These are phyloP conservation scores for Colletes collaris DNA, from an alignment of 2,888 invertebrate genomes.

Conservation along the genomic window DNA sequence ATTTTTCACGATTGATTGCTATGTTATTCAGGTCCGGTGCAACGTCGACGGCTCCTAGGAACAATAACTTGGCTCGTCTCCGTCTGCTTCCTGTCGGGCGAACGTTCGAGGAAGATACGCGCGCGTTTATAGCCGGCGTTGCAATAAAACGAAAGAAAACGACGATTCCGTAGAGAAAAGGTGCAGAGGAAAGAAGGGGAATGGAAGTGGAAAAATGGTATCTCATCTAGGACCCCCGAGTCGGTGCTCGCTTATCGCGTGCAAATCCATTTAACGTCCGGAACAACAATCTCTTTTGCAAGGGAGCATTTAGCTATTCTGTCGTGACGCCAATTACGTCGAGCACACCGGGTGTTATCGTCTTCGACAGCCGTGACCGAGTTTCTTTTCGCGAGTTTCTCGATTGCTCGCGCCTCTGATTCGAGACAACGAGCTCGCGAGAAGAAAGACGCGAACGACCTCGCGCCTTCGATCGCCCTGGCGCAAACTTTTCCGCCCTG, in stretches of 20 bases:
- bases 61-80: conserved; percentile 30
- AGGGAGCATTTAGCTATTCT: conserved; percentile 12
- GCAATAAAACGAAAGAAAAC: background rate
- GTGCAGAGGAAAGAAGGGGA: background rate
- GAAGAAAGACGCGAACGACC: conserved; percentile 5
- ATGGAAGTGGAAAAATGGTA: too few relatives aligned
- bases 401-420: conserved; percentile 15
- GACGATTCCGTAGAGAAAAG: conserved; percentile 2
- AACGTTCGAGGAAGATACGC: background rate
- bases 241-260: background rate
- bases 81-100: conserved; percentile 11
- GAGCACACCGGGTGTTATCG: conserved; percentile 2
- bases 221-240: background rate
- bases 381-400: conserved; percentile 24
- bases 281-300: conserved; percentile 9
- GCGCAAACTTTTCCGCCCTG: background rate
- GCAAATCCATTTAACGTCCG: conserved; percentile 32
- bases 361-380: conserved; percentile 46
- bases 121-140: conserved; percentile 7
- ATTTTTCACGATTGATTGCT: too few relatives aligned
- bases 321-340: conserved; percentile 32
- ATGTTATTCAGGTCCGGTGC: too few relatives aligned
- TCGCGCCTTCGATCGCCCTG: conserved; percentile 9
- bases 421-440: conserved; percentile 11
- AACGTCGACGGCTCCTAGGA: background rate